Conservation (phyloP, 2,797 vertebrate genomes). For the Trematomus bernacchii region DNA sequence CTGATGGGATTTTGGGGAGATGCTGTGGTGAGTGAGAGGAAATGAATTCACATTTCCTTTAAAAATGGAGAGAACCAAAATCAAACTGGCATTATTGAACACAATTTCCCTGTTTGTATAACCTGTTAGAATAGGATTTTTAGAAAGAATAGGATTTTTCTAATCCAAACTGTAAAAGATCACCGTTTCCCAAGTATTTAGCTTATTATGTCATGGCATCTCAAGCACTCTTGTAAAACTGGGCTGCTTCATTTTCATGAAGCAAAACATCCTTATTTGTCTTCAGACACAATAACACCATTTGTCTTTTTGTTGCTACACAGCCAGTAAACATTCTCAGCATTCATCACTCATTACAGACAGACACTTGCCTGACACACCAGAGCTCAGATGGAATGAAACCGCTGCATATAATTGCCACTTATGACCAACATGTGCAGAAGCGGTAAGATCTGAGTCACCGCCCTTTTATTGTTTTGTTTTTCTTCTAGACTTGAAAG, state of each 20-base stretch:
- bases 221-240: slow-evolving; percentile 41
- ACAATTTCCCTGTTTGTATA: slow-evolving; percentile 2
- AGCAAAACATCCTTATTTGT: slow-evolving; percentile 18
- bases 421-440: slow-evolving; percentile 28
- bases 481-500: slow-evolving; percentile 27
- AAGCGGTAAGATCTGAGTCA: slow-evolving; percentile 13
- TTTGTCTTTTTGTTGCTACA: slow-evolving; percentile 3
- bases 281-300: slow-evolving; percentile 13
- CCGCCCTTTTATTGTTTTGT: slow-evolving; percentile 27
- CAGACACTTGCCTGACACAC: slow-evolving; percentile 23
- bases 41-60: slow-evolving; percentile 9
- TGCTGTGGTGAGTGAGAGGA: slow-evolving; percentile 13
- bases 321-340: slow-evolving; percentile 38
- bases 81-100: background rate
- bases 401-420: slow-evolving; percentile 26
- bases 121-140: slow-evolving; percentile 12
- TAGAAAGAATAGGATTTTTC: slow-evolving; percentile 3
- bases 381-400: slow-evolving; percentile 36
- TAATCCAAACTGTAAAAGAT: slow-evolving; percentile 17
- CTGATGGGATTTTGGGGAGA: background rate
- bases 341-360: slow-evolving; percentile 33
- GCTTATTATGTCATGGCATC: slow-evolving; percentile 42
- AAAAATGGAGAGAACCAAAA: background rate
- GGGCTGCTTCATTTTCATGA: slow-evolving; percentile 31
- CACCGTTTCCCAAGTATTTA: slow-evolving; percentile 5